Base-by-base conservation (phyloP, 1,140 invertebrate species). In the Cyclina sinensis region DNA sequence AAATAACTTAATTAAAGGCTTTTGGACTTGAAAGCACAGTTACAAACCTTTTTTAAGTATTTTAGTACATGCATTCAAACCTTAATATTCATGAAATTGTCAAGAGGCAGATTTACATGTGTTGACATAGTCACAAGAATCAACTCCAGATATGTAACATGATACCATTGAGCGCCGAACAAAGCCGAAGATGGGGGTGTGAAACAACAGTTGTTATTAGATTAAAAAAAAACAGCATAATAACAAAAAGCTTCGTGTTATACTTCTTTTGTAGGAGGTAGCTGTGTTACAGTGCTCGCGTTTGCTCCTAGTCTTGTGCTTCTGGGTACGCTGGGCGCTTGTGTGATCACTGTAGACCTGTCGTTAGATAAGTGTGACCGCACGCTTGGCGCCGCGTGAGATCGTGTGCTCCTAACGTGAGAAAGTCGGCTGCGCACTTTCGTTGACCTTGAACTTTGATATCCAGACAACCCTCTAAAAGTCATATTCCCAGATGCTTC, bases 391-490 rank as follows among this genome's bases (percentile, higher is more conserved):
- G 30, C 32, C 12, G 32, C 65, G 16, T 78, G 74, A 14, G 74
- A 78, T 35, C 65, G 35, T 32, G 81, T 65, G 43, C 81, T 83
- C 12, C 12, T 83, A 0, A 24, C 81, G 18, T 83, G 81, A 43
- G 81, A 83, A 35, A 83, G 37, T 12, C 81, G 81, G 59, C 81
- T 83, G 27, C 81, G 57, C 24, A 83, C 16, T 18, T 65, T 62
- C 0, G 37, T 24, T 46, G 74, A 12, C 24, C 62, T 62, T 37
- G 84, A 86, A 65, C 84, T 78, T 46, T 35, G 48, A 16, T 51
- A 51, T 30, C 68, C 70, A 0, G 85, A 87, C 43, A 87, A 24
- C 14, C 85, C 85, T 27, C 85, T 37, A 43, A 87, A 87, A 16
- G 18, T 51, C 57, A 65, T 46, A 30, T 18, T 87, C 37, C 21